phyloP scores from a whole-genome alignment of 2,888 invertebrate species.

The Pogonocherus hispidulus region DNA sequence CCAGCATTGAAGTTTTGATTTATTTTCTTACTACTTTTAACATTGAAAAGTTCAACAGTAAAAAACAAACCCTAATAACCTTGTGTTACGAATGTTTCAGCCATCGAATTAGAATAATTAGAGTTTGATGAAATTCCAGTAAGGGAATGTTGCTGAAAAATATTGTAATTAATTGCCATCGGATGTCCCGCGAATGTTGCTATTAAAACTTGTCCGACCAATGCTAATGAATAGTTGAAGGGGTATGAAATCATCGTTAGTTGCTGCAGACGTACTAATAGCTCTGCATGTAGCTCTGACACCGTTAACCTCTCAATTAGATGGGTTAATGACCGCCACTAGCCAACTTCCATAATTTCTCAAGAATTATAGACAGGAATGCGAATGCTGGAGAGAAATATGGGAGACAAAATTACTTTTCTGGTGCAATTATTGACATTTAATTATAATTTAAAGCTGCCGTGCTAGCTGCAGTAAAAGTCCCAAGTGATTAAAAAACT shows the following conservation, averaged over 20 bases:
- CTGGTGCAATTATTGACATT: conserved; percentile 23
- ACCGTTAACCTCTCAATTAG: conserved; percentile 50
- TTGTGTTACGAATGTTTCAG: not conserved
- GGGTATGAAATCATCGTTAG: conserved; percentile 36
- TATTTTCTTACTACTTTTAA: too few species aligned
- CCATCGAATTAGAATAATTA: not conserved
- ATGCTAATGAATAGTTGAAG: conserved; percentile 39
- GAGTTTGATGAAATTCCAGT: conserved; percentile 7
- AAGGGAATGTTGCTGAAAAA: conserved; percentile 9
- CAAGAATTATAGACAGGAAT: conserved; percentile 44
- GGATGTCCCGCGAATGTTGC: not conserved
- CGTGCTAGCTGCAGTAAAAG: not conserved
- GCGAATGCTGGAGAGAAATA: conserved; percentile 38
- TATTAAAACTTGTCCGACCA: conserved; percentile 23
- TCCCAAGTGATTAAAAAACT: not conserved
- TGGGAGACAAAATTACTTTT: conserved; percentile 36
- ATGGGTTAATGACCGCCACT: conserved; percentile 45
- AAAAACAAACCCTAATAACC: too few species aligned
- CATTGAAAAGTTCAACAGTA: too few species aligned
- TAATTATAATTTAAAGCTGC: conserved; percentile 19
- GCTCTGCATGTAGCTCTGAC: conserved; percentile 37
- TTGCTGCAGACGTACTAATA: conserved; percentile 35
- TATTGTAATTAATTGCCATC: conserved; percentile 18
- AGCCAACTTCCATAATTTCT: conserved; percentile 46
- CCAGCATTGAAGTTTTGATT: too few species aligned